A percentile compares a stretch with the other conserved stretches of the same genome.
phyloP scores from a whole-genome alignment of 1,140 invertebrate species.

The Pseudomyrmex sp. region DNA sequence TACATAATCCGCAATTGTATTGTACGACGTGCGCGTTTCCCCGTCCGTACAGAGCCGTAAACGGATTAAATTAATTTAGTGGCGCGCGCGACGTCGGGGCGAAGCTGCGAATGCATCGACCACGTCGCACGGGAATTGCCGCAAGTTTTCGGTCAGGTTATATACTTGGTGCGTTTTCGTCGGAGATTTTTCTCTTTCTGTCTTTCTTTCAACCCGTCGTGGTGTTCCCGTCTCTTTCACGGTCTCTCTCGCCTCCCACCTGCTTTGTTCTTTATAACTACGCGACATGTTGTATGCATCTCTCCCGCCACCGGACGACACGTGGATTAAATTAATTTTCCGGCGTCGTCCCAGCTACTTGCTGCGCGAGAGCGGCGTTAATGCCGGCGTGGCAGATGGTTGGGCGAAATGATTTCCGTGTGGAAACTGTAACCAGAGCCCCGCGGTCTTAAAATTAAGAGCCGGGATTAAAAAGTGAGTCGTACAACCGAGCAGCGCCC shows the following conservation, averaged over 20 bases:
- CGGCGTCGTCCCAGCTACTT: constrained; percentile 57
- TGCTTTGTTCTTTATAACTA: constrained; percentile 48
- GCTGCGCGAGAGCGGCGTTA: constrained; percentile 45
- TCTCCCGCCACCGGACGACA: constrained; percentile 60
- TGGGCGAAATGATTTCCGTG: constrained; percentile 56
- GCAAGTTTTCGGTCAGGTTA: constrained; percentile 31
- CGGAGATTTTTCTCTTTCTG: background rate
- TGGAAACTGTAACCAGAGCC: constrained; percentile 51
- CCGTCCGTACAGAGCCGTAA: constrained; percentile 18
- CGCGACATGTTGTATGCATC: constrained; percentile 56
- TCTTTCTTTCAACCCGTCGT: background rate
- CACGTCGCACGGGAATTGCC: constrained; percentile 35
- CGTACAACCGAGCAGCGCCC: constrained; percentile 3
- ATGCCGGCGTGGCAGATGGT: constrained; percentile 52
- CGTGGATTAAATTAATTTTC: constrained; percentile 70
- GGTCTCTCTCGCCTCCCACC: background rate
- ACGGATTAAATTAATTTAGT: constrained; percentile 61
- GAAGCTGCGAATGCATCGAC: constrained; percentile 49
- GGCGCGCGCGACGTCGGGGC: constrained; percentile 42
- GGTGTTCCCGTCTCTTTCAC: background rate
- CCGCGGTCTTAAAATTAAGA: constrained; percentile 57
- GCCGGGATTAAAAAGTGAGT: constrained; percentile 53
- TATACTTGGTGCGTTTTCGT: constrained; percentile 34
- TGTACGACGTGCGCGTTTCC: constrained; percentile 48
- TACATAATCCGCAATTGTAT: constrained; percentile 56